Evolutionary conservation across 2,797 vertebrate genomes (phyloP).

Genomic region (Rhinatrema bivittatum): DNA sequence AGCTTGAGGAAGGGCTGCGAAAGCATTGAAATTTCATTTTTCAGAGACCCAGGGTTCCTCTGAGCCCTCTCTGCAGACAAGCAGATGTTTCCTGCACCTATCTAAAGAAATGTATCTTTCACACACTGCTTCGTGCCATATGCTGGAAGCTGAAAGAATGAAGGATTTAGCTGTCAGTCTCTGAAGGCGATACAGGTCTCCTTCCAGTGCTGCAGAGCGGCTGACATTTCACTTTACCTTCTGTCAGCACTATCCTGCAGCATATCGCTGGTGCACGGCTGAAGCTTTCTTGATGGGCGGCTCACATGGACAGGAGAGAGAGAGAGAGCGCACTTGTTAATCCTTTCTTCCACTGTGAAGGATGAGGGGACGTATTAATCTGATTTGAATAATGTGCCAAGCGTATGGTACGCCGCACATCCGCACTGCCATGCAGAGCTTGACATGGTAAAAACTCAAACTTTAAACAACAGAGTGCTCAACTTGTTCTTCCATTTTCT

Average conservation of each 20-base stretch:
- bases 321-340: slow-evolving; percentile 37
- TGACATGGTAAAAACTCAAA: too few relatives aligned
- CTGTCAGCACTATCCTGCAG: slow-evolving; percentile 47
- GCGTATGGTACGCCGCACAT: too few relatives aligned
- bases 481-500: too few relatives aligned
- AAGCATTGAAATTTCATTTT: slow-evolving; percentile 30
- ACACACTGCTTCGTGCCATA: slow-evolving; percentile 54
- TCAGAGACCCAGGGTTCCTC: slow-evolving; percentile 23
- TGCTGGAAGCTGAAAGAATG: slow-evolving; percentile 48
- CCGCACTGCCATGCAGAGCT: too few relatives aligned
- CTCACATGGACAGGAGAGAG: slow-evolving; percentile 24
- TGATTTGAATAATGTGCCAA: too few relatives aligned
- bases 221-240: slow-evolving; percentile 55
- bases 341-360: slow-evolving; percentile 32
- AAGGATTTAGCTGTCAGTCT: slow-evolving; percentile 56
- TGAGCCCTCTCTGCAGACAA: slow-evolving; percentile 31
- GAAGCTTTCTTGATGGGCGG: slow-evolving; percentile 42
- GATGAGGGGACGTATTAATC: too few relatives aligned
- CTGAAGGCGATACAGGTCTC: slow-evolving; percentile 36
- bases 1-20: too few relatives aligned
- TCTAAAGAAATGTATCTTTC: slow-evolving; percentile 55
- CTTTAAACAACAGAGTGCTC: too few relatives aligned
- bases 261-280: slow-evolving; percentile 5
- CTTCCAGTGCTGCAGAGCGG: slow-evolving; percentile 34
- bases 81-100: slow-evolving; percentile 48